phyloP scores from a whole-genome alignment of 2,113 vertebrate species.

The Cephalopterus ornatus region DNA sequence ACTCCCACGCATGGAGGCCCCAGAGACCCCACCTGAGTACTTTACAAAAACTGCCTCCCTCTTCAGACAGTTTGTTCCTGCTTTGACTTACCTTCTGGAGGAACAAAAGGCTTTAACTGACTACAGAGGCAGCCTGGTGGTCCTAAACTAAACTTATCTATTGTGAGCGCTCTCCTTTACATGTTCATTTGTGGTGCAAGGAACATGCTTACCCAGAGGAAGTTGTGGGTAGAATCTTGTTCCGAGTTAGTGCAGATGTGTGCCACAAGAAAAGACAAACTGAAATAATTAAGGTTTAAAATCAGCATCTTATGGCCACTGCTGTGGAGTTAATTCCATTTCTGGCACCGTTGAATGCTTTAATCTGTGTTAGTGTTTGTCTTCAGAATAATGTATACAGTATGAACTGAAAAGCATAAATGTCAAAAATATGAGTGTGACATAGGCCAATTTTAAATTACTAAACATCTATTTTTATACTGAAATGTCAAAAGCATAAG shows the following conservation, averaged over 20 bases:
- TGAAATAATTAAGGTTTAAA: not conserved
- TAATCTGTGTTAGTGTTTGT: not conserved
- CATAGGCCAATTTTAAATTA: not conserved
- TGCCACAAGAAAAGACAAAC: not conserved
- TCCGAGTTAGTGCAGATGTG: not conserved
- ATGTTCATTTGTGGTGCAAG: not conserved
- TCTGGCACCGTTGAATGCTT: not conserved
- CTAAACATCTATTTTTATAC: not conserved
- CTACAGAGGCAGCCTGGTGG: not conserved
- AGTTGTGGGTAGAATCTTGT: not conserved
- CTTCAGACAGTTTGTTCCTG: not conserved
- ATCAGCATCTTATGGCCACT: not conserved
- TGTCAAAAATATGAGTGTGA: not conserved
- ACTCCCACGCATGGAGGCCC: fast-evolving
- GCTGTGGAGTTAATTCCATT: not conserved
- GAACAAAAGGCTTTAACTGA: not conserved
- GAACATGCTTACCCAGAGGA: not conserved
- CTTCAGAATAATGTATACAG: not conserved
- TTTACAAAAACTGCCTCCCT: not conserved
- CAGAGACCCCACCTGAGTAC: not conserved
- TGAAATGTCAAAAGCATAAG: not conserved
- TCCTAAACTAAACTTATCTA: not conserved
- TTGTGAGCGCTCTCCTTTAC: not conserved
- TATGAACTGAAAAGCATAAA: not conserved
- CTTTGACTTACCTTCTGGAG: not conserved